Evolutionary conservation across 2,888 invertebrate genomes (phyloP).

Genomic region (Athalia cordata): DNA sequence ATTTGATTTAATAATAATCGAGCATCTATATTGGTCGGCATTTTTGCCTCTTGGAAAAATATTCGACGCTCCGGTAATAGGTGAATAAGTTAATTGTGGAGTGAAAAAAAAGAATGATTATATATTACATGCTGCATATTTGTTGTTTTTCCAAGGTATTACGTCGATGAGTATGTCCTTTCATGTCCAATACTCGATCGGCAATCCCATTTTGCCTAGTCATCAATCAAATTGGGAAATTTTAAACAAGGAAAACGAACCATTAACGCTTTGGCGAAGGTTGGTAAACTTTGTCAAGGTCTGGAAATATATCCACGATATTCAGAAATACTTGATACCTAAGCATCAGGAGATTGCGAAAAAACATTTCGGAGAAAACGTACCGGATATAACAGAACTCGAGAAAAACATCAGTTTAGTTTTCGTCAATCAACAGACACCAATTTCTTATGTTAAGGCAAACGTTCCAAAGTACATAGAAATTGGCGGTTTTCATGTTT

Average conservation of each 20-base stretch:
- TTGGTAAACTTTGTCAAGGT: neutral
- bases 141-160: neutral
- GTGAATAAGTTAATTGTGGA: neutral
- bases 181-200: slow-evolving; percentile 75
- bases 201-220: slow-evolving; percentile 70
- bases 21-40: neutral
- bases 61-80: slow-evolving; percentile 49
- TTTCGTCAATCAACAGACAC: slow-evolving; percentile 55
- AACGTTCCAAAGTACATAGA: slow-evolving; percentile 52
- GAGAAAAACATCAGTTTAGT: slow-evolving; percentile 57
- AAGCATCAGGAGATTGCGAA: slow-evolving; percentile 45
- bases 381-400: slow-evolving; percentile 65
- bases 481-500: slow-evolving; percentile 51
- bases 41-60: slow-evolving; percentile 40
- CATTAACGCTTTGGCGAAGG: slow-evolving; percentile 34
- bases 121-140: no score
- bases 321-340: neutral
- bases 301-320: neutral
- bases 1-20: slow-evolving; percentile 50
- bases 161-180: slow-evolving; percentile 73
- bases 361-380: slow-evolving; percentile 64
- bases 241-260: no score
- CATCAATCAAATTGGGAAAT: slow-evolving; percentile 61
- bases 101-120: no score
- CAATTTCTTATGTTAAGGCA: slow-evolving; percentile 52